Percentiles rank a stretch among this genome's conserved stretches.
Evolutionary conservation across 2,113 vertebrate species (phyloP).

Genomic region (Tyrannus savana): DNA sequence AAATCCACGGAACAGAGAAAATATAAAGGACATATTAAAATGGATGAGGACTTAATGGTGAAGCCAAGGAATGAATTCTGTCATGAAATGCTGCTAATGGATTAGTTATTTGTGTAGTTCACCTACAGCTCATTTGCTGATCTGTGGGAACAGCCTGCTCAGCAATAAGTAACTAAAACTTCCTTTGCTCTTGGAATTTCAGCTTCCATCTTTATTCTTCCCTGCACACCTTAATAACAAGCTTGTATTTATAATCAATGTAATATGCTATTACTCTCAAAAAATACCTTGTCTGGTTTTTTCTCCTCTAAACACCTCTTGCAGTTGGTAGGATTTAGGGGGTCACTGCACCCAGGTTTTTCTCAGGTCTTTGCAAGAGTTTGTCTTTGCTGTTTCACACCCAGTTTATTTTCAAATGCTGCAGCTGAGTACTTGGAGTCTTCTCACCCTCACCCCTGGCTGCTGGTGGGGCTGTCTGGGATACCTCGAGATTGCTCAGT

Average conservation of each 20-base stretch:
- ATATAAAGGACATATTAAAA: background rate
- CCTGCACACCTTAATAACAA: background rate
- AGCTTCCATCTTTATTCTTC: background rate
- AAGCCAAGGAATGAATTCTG: background rate
- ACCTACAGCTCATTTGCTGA: accelerated
- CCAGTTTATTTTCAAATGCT: background rate
- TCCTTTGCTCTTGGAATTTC: background rate
- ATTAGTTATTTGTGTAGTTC: background rate
- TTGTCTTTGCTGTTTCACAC: background rate
- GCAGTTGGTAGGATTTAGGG: background rate
- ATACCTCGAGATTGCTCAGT: background rate
- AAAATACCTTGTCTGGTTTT: background rate
- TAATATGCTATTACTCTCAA: background rate
- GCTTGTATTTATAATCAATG: background rate
- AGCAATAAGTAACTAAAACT: background rate
- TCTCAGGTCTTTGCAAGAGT: background rate
- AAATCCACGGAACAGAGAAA: background rate
- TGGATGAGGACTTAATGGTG: background rate
- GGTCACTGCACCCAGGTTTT: background rate
- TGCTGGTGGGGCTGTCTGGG: background rate
- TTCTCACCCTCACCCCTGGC: background rate
- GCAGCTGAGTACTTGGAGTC: background rate
- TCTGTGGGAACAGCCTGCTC: background rate
- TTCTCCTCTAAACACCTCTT: background rate
- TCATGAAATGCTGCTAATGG: background rate